These are phyloP conservation scores for Anas acuta DNA, from an alignment of 2,797 vertebrate genomes.

Conservation along the genomic window DNA sequence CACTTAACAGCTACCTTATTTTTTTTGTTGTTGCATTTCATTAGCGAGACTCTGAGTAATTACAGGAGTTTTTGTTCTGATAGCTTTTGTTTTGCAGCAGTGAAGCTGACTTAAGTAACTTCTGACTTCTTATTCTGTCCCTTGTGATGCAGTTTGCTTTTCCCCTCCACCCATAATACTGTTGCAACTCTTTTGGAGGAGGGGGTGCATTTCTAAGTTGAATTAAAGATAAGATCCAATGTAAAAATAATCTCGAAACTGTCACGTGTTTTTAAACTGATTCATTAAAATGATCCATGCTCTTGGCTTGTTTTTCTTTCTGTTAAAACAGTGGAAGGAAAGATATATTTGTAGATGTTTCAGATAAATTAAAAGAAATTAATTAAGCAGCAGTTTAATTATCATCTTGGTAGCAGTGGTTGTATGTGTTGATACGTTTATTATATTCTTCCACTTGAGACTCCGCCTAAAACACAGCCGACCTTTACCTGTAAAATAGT, in stretches of 20 bases:
- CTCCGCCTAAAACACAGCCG: not conserved
- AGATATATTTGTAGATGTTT: not conserved
- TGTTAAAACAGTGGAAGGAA: not conserved
- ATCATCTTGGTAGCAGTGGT: not conserved
- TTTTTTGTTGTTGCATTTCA: not conserved
- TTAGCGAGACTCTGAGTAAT: not conserved
- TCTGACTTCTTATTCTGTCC: not conserved
- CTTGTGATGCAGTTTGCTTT: not conserved
- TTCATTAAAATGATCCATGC: not conserved
- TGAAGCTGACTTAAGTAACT: not conserved
- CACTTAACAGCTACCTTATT: not conserved
- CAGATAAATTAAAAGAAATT: not conserved
- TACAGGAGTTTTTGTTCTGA: not conserved
- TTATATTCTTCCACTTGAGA: constrained; percentile 16
- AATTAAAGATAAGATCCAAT: not conserved
- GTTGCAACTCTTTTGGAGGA: not conserved
- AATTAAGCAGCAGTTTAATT: not conserved
- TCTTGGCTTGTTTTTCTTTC: not conserved
- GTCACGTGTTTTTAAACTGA: not conserved
- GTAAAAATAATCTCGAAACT: not conserved
- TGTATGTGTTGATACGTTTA: not conserved
- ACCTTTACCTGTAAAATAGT: constrained; percentile 30
- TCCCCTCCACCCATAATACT: not conserved
- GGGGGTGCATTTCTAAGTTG: not conserved
- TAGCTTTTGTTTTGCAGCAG: not conserved